Percentiles rank a stretch among this genome's conserved stretches.
Evolutionary conservation across 2,113 vertebrate species (phyloP).

Genomic region (Anser cygnoides): DNA sequence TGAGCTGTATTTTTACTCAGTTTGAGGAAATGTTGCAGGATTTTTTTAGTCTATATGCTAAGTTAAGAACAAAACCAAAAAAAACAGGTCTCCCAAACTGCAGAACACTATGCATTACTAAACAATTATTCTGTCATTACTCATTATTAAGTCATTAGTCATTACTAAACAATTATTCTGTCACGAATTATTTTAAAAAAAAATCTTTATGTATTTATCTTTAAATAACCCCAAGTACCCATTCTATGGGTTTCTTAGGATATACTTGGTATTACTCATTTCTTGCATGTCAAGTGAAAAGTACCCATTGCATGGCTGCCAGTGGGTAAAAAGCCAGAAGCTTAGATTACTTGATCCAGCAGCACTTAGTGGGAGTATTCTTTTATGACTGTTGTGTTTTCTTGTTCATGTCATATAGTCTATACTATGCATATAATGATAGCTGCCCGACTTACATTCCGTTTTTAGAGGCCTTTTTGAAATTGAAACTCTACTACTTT

Average conservation of each 20-base stretch:
- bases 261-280: not conserved
- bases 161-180: not conserved
- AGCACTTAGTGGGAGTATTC: not conserved
- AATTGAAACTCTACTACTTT: not conserved
- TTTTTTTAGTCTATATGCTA: not conserved
- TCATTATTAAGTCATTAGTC: too few relatives aligned
- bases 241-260: not conserved
- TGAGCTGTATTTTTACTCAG: not conserved
- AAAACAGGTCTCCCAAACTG: not conserved
- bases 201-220: not conserved
- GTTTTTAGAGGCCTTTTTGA: not conserved
- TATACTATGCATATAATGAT: not conserved
- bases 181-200: not conserved
- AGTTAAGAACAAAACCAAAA: not conserved
- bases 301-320: fast-evolving
- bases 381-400: not conserved
- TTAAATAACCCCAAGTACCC: not conserved
- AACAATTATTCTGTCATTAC: not conserved
- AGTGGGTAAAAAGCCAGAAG: not conserved
- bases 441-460: not conserved
- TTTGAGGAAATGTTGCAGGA: not conserved
- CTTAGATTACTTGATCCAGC: not conserved
- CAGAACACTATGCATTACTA: not conserved
- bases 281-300: not conserved
- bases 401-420: not conserved